These are phyloP conservation scores for Marcusenius ussheri DNA, from an alignment of 2,113 vertebrate species.

Conservation along the genomic window DNA sequence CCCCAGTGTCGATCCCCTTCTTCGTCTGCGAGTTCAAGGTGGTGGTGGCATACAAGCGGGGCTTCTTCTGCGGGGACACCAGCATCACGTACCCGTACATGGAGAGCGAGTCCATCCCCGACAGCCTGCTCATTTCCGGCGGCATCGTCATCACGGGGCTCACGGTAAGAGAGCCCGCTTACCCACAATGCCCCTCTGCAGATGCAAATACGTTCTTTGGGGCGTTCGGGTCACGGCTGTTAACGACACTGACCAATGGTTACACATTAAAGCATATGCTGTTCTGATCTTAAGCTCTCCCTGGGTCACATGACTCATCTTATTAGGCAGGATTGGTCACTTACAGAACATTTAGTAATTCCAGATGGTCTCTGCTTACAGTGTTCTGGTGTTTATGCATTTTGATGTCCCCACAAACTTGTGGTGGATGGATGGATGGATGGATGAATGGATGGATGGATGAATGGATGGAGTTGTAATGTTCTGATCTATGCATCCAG, in stretches of 20 bases:
- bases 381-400: not conserved
- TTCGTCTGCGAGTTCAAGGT: constrained; percentile 62
- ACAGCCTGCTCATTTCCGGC: constrained; percentile 56
- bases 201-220: not conserved
- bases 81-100: constrained; percentile 61
- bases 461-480: not conserved
- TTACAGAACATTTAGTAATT: not conserved
- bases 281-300: not conserved
- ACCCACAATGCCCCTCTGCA: not conserved
- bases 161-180: constrained; percentile 45
- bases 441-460: not conserved
- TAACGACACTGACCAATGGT: not conserved
- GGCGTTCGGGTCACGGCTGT: not conserved
- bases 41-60: constrained; percentile 55
- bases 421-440: not conserved
- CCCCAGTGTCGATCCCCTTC: constrained; percentile 67
- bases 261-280: not conserved
- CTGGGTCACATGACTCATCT: not conserved
- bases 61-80: constrained; percentile 67
- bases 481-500: not conserved
- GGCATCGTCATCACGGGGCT: constrained; percentile 61
- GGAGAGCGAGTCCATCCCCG: constrained; percentile 51
- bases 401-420: not conserved
- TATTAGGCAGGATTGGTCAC: not conserved
- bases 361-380: not conserved